Percentiles rank a stretch among this genome's conserved stretches.
These are phyloP conservation scores for Cephus runcator DNA, from an alignment of 2,888 invertebrate species.

Conservation along the genomic window DNA sequence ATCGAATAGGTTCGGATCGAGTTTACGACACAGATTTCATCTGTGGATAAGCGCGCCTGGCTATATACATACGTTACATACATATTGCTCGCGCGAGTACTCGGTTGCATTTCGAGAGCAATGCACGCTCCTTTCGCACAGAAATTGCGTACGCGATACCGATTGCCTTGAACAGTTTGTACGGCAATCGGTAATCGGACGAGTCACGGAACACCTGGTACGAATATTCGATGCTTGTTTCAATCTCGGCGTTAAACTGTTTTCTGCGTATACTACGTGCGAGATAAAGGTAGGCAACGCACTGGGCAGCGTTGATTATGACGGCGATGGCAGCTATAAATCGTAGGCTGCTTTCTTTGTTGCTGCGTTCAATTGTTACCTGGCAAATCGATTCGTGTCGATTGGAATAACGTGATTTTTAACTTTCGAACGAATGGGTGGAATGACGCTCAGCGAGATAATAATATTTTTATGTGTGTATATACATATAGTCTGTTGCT, in stretches of 20 bases:
- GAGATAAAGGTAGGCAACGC: neutral
- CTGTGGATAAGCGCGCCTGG: neutral
- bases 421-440: neutral
- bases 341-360: neutral
- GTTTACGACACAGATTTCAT: neutral
- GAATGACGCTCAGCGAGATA: neutral
- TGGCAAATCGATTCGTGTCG: neutral
- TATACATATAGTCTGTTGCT: neutral
- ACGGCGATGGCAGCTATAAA: neutral
- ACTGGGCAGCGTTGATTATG: neutral
- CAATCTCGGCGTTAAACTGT: neutral
- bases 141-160: neutral
- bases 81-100: neutral
- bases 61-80: neutral
- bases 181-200: neutral
- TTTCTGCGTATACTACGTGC: neutral
- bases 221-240: neutral
- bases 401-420: neutral
- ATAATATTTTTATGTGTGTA: neutral
- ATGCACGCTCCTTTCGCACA: neutral
- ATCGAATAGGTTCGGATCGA: neutral
- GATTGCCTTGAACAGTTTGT: neutral
- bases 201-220: neutral
- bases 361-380: neutral
- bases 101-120: neutral